Conservation (phyloP, 2,797 vertebrate species). For the Dicrostonyx torquatus region DNA sequence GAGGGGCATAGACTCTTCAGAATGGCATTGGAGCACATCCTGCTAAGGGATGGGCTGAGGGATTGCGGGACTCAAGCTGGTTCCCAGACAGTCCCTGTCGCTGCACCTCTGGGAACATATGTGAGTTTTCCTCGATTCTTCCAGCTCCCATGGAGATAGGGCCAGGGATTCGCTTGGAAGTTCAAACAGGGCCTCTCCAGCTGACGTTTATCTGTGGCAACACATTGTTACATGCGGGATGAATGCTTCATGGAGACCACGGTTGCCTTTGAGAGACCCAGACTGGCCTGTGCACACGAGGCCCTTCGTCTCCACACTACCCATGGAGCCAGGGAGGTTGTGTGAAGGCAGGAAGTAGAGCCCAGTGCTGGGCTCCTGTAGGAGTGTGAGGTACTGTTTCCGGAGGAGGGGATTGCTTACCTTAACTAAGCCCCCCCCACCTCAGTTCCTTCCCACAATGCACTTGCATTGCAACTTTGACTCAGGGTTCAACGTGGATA, state of each 20-base stretch:
- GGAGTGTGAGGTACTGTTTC: constrained; percentile 39
- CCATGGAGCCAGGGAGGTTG: not conserved
- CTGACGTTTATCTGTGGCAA: constrained; percentile 1
- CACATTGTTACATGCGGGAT: not conserved
- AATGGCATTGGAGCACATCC: not conserved
- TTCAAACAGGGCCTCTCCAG: constrained; percentile 50
- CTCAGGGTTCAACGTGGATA: not conserved
- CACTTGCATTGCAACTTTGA: not conserved
- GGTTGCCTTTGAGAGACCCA: not conserved
- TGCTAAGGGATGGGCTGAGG: not conserved
- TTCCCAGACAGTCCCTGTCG: not conserved
- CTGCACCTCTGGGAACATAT: not conserved
- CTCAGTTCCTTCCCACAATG: not conserved
- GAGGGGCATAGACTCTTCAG: not conserved
- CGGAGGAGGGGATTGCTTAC: not conserved
- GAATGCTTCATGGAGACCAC: not conserved
- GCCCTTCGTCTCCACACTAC: not conserved
- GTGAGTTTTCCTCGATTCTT: not conserved
- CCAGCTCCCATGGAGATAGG: constrained; percentile 19
- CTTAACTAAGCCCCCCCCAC: not conserved
- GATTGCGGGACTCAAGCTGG: not conserved
- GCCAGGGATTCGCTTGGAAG: not conserved
- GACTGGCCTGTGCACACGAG: not conserved
- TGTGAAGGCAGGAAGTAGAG: not conserved
- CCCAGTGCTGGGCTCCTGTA: not conserved